Evolutionary conservation across 2,113 vertebrate species (phyloP).

Genomic region (Asarcornis scutulata): DNA sequence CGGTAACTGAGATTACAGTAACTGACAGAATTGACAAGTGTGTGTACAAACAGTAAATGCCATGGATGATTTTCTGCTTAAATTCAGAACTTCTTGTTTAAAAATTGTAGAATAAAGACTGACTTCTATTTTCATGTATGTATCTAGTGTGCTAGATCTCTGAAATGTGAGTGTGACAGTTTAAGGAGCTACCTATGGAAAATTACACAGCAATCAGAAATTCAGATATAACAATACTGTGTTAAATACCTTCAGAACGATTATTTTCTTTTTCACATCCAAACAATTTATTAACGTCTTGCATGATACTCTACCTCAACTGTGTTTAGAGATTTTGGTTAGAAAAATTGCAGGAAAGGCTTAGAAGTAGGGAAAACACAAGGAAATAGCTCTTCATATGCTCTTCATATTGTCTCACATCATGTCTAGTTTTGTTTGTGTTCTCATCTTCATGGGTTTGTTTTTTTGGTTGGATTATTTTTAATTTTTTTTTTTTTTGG

Average conservation of each 20-base stretch:
- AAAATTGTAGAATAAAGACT: neutral
- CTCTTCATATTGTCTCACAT: neutral
- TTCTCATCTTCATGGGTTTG: neutral
- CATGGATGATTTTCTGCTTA: neutral
- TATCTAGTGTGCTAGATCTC: neutral
- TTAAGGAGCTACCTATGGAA: neutral
- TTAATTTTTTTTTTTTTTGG: neutral
- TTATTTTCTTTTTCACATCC: neutral
- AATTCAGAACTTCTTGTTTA: neutral
- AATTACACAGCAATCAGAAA: neutral
- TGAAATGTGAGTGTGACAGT: neutral
- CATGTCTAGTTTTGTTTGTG: neutral
- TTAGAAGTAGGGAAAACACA: neutral
- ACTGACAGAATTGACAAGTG: neutral
- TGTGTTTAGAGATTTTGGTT: neutral
- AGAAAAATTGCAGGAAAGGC: neutral
- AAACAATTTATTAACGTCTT: neutral
- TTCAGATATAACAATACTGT: neutral
- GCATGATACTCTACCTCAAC: neutral
- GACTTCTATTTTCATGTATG: neutral
- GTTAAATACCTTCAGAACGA: neutral
- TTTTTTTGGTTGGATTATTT: too few relatives aligned
- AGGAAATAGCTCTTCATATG: neutral
- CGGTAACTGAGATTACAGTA: neutral
- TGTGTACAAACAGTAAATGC: neutral